These are phyloP conservation scores for Dinomys branickii DNA, from an alignment of 2,113 vertebrate genomes.

Conservation along the genomic window DNA sequence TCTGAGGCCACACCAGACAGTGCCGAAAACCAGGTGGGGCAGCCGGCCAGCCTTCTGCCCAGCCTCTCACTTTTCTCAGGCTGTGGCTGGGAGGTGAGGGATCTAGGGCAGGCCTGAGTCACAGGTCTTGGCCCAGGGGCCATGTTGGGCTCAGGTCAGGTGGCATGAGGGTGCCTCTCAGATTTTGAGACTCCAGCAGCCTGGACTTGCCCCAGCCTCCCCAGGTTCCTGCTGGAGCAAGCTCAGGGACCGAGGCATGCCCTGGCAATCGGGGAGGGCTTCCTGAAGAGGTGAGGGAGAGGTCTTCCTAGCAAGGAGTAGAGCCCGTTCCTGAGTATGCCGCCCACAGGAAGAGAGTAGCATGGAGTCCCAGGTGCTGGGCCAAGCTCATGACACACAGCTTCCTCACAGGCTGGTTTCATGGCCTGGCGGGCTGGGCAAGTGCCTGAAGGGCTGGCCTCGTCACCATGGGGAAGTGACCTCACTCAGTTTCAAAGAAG, in stretches of 20 bases:
- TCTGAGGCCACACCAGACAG: background rate
- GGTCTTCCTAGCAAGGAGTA: too few species aligned
- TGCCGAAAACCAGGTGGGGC: background rate
- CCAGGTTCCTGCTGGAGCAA: background rate
- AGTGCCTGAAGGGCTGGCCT: background rate
- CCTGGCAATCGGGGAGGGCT: background rate
- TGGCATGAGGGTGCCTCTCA: background rate
- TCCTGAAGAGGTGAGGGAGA: background rate
- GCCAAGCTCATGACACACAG: background rate
- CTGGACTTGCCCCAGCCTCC: accelerated
- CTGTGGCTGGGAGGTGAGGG: background rate
- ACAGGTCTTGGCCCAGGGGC: background rate
- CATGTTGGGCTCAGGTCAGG: background rate
- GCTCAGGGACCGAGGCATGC: accelerated
- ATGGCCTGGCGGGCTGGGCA: background rate
- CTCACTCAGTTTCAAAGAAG: conserved; percentile 39
- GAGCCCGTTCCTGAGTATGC: background rate
- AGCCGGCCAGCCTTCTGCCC: background rate
- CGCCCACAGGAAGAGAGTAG: background rate
- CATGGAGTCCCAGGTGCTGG: background rate
- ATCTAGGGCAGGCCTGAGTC: background rate
- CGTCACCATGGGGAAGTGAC: background rate
- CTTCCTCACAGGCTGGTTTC: background rate
- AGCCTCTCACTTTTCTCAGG: background rate
- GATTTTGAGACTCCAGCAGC: background rate